phyloP scores from a whole-genome alignment of 2,113 vertebrate genomes.

The Hemibagrus wyckioides region DNA sequence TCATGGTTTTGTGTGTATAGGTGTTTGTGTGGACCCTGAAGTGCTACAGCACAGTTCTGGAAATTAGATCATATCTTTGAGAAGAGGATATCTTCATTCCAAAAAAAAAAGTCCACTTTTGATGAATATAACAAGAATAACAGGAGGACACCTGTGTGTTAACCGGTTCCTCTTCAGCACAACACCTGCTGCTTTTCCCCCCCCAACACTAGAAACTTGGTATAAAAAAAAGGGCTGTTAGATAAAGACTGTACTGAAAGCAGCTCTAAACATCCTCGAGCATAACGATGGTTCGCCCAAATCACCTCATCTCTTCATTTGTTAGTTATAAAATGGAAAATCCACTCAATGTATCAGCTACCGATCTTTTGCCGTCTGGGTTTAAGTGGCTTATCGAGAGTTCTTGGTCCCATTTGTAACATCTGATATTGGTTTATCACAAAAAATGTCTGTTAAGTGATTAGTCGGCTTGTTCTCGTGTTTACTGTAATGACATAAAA shows the following conservation, averaged over 20 bases:
- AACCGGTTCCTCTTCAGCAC: neutral
- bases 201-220: neutral
- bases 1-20: neutral
- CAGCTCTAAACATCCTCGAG: neutral
- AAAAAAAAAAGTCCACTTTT: neutral
- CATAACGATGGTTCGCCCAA: neutral
- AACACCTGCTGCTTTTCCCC: neutral
- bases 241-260: neutral
- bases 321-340: neutral
- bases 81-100: neutral
- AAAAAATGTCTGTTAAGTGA: neutral
- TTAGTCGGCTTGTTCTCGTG: neutral
- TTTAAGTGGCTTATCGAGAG: neutral
- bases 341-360: neutral
- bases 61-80: neutral
- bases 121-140: neutral
- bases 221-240: neutral
- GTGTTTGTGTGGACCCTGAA: neutral
- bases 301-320: neutral
- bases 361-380: neutral
- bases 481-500: neutral
- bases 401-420: neutral
- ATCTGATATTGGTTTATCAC: neutral
- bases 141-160: neutral
- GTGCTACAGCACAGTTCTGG: neutral